Base-by-base conservation (phyloP, 2,797 vertebrate genomes). In the Nothura maculosa region DNA sequence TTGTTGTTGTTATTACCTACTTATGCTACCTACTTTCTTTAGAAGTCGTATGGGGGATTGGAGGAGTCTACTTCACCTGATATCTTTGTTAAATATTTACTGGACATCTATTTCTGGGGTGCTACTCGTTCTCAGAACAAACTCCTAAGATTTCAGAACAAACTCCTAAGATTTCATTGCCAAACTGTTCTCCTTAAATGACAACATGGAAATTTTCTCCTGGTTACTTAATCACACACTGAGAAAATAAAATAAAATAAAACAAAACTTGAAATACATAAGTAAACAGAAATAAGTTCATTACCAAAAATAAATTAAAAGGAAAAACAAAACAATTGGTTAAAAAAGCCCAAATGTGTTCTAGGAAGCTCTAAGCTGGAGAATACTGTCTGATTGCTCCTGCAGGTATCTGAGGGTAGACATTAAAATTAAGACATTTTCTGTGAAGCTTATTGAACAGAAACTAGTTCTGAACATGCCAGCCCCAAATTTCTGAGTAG, bases 291-390 rank as follows among this genome's bases (percentile, higher is more conserved):
- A 81, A n/a, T 2, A 38, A 42, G 13, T 9, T 5, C n/a, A 18
- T 64, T 27, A 20, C 7, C 2, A 62, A 63, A 81, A 43, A 38
- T 30, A 28, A 42, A n/a, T 36, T 3, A 7, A 14, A 43, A n/a
- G 4, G 3, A n/a, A 18, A 5, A 2, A 2, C 2, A 13, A 57
- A 2, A 2, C 2, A 13, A 57, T 42, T 52, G 27, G 6, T 6
- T 60, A 28, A 38, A 83, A 72, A 25, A 78, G 72, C 40, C 61
- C 2, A 64, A 6, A 64, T 9, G 0, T 36, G 24, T 38, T 24
- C 69, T 74, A 43, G 10, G 5, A n/a, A 61, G 45, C 9, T 74
- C 15, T n/a, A 64, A 24, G 3, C 20, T 81, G 28, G 38, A 62
- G 76, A 4, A 3, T 45, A 8, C 3, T 48, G 3, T n/a, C 4